These are phyloP conservation scores for Ptychochromis oligacanthus DNA, from an alignment of 2,113 vertebrate species.

Conservation along the genomic window DNA sequence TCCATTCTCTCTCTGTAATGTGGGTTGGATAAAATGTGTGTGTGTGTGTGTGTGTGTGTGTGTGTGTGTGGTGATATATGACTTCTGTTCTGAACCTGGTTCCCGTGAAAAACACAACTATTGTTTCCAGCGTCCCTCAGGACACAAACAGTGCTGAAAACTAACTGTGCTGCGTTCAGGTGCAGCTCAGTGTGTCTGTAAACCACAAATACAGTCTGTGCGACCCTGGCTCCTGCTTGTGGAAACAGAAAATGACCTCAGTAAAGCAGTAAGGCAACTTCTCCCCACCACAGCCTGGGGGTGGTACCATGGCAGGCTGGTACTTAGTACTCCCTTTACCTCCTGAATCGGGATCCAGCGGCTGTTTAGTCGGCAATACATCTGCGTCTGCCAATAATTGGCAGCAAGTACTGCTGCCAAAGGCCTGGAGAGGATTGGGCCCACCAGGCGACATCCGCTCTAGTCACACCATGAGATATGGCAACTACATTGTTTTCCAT, in stretches of 20 bases:
- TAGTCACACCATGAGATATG: no score
- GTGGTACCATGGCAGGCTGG: no score
- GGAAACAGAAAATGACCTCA: not conserved
- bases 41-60: not conserved
- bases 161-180: conserved; percentile 24
- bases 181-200: not conserved
- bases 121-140: conserved; percentile 50
- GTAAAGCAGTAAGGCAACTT: no score
- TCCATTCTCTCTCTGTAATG: not conserved
- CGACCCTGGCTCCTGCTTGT: conserved; percentile 18
- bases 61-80: conserved; percentile 40
- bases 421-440: no score
- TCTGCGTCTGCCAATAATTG: no score
- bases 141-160: not conserved
- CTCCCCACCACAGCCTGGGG: no score
- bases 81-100: conserved; percentile 49
- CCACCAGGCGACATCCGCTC: no score
- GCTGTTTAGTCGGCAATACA: no score
- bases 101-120: conserved; percentile 50
- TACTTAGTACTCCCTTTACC: no score
- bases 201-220: not conserved
- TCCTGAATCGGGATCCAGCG: no score
- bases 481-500: no score
- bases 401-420: no score
- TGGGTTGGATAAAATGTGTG: not conserved